Percentiles rank a stretch among this genome's conserved stretches.
Evolutionary conservation across 2,888 invertebrate species (phyloP).

Genomic region (Allolobophora icterica): DNA sequence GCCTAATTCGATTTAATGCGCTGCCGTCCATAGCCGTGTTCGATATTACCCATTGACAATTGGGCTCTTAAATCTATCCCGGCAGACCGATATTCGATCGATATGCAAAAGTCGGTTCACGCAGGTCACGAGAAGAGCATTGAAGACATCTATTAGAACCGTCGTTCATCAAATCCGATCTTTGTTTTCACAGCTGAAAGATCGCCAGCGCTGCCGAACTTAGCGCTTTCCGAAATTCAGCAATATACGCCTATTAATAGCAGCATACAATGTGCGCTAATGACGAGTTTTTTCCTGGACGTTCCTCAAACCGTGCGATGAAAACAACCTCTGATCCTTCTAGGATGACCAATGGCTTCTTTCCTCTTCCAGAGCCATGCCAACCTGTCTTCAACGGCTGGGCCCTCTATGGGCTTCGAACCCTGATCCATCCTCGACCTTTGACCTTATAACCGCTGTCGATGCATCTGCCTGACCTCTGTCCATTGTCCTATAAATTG

Average conservation of each 20-base stretch:
- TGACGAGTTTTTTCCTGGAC: neutral
- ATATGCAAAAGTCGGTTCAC: neutral
- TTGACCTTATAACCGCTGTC: neutral
- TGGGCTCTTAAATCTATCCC: neutral
- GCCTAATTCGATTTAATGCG: neutral
- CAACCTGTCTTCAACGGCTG: too few species aligned
- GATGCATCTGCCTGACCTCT: neutral
- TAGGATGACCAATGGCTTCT: neutral
- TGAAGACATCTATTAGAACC: neutral
- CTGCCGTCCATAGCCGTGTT: neutral
- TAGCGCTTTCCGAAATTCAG: neutral
- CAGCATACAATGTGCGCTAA: neutral
- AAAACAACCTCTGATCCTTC: neutral
- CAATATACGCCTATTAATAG: neutral
- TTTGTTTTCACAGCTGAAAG: neutral
- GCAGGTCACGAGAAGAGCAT: neutral
- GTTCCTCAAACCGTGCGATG: too few species aligned
- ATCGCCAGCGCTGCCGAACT: neutral
- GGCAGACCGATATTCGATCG: neutral
- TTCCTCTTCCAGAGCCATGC: neutral
- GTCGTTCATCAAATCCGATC: neutral
- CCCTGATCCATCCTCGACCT: neutral
- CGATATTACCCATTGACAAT: neutral
- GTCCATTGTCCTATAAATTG: conserved; percentile 17
- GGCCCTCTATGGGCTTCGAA: neutral